Evolutionary conservation across 2,113 vertebrate genomes (phyloP).

Genomic region (Dasyprocta punctata): DNA sequence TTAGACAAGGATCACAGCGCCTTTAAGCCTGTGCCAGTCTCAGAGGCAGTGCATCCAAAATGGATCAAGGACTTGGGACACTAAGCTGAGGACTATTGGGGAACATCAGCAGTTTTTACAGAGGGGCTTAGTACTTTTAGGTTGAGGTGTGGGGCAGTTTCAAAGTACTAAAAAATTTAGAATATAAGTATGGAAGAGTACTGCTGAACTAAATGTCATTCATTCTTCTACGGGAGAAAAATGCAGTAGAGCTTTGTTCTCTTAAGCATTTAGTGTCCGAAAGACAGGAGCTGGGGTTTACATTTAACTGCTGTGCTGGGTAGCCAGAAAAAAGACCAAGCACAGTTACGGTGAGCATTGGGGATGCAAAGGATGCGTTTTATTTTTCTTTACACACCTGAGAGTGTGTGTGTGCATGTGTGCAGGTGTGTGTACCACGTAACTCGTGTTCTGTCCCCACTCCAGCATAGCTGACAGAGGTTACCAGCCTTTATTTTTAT

Average conservation of each 20-base stretch:
- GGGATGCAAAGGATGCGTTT: neutral
- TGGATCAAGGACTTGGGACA: neutral
- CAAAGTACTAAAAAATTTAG: neutral
- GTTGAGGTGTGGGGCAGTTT: neutral
- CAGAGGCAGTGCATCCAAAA: neutral
- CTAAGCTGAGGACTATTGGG: neutral
- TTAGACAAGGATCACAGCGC: neutral
- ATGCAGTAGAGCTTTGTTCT: neutral
- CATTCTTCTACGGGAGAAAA: neutral
- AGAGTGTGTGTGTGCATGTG: neutral
- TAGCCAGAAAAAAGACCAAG: neutral
- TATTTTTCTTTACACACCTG: neutral
- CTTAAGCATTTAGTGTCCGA: neutral
- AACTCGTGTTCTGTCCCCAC: neutral
- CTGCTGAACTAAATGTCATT: neutral
- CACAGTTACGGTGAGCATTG: neutral
- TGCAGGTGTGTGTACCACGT: neutral
- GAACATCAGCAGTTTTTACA: neutral
- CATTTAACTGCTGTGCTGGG: neutral
- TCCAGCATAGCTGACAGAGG: neutral
- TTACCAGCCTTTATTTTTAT: neutral
- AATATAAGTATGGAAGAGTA: neutral
- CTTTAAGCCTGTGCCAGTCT: neutral
- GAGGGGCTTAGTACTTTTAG: neutral
- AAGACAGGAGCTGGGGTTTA: neutral